Evolutionary conservation across 2,797 vertebrate genomes (phyloP), one percentile per base, ranked within the genome.

Genomic region (Aphelocoma californica): DNA sequence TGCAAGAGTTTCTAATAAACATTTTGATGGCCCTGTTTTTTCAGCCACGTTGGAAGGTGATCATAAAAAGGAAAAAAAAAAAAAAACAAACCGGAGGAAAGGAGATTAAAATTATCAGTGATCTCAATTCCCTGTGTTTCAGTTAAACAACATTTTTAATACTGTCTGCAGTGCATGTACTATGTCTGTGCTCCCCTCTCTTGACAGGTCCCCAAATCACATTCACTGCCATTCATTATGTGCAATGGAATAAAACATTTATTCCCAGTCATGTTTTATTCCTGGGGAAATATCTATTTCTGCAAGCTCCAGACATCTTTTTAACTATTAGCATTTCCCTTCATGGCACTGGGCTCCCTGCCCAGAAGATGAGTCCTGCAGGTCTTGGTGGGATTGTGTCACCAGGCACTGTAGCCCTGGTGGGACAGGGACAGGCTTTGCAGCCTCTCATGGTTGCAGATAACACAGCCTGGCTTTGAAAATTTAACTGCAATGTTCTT

Each of bases 191-290:
- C 67, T 95, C 73, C 79, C 78, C 38, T 50, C 44, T 81, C 91
- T 56, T 93, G 91, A 93, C 90, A 90, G 91, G 80, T 93, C 83
- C 92, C 92, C 95, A 95, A 93, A 95, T 97, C 92, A 94, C 81
- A 96, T 93, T 93, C 86, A 32, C 60, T 92, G 88, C 88, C 92
- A 95, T 96, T 95, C 88, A 88, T 95, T 92, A 96, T 89, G 74
- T 92, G 92, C 78, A 82, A 58, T 28, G 74, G 88, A 84, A 97
- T 97, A 95, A 97, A 97, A 94, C 81, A 93, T 96, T 95, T 92
- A 95, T 96, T 92, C 83, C 58, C 69, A 95, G 83, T 95, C 88
- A 97, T 97, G 90, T 97, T 97, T 97, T 96, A 96, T 97, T 97
- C 92, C 60, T 86, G 53, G 60, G 90, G 67, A 95, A 94, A 87